Percentiles rank a stretch among this genome's conserved stretches.
Evolutionary conservation across 2,888 invertebrate genomes (phyloP).

Genomic region (Aelia acuminata): DNA sequence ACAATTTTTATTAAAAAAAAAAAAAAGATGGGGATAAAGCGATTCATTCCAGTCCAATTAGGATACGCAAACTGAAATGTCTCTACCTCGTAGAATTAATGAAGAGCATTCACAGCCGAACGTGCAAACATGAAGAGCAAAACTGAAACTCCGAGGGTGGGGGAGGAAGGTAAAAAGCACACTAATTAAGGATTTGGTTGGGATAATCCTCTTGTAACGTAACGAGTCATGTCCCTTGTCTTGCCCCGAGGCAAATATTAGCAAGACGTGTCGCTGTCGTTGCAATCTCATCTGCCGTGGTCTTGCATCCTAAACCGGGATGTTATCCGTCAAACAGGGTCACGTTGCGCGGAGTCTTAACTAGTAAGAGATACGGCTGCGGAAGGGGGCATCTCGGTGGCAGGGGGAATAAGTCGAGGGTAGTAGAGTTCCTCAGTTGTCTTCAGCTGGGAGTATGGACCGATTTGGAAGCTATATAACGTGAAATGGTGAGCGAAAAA

Average conservation of each 20-base stretch:
- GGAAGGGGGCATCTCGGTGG: neutral
- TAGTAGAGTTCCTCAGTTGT: no score
- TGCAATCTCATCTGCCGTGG: neutral
- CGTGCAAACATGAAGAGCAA: neutral
- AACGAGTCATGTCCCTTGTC: slow-evolving; percentile 22
- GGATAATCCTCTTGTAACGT: slow-evolving; percentile 17
- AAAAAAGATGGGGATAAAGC: neutral
- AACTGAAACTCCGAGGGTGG: neutral
- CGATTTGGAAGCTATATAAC: no score
- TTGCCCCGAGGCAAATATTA: slow-evolving; percentile 14
- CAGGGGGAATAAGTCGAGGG: neutral
- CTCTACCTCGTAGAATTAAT: neutral
- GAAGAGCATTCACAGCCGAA: neutral
- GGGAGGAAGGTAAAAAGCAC: neutral
- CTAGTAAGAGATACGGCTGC: neutral
- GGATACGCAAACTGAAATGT: neutral
- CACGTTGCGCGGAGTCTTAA: slow-evolving; percentile 37
- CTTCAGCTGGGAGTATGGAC: no score
- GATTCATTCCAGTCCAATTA: neutral
- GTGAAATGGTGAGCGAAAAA: no score
- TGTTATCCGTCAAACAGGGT: neutral
- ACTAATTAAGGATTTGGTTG: slow-evolving; percentile 23
- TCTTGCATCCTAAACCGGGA: slow-evolving; percentile 23
- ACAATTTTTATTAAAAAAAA: neutral
- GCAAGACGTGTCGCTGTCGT: slow-evolving; percentile 21